Conservation (phyloP, 2,113 vertebrate genomes). For the Hemicordylus capensis region DNA sequence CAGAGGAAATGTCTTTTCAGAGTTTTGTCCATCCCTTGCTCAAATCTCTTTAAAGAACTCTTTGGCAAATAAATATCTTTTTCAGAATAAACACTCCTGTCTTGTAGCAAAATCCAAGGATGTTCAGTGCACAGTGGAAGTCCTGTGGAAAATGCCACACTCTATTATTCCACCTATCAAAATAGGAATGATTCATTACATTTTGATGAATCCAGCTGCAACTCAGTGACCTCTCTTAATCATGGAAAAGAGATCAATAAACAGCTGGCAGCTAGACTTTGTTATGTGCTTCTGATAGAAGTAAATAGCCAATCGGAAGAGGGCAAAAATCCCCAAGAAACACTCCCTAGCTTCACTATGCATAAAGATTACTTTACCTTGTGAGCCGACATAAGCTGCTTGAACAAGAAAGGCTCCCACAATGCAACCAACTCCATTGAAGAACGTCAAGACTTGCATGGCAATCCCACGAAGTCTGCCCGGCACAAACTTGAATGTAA, state of each 20-base stretch:
- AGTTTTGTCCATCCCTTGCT: not conserved
- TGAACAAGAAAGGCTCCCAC: constrained; percentile 85
- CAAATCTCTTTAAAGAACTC: not conserved
- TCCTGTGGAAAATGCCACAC: constrained; percentile 61
- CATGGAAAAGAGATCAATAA: constrained; percentile 77
- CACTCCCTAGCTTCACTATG: not conserved
- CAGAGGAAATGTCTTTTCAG: not conserved
- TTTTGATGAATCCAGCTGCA: constrained; percentile 73
- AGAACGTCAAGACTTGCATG: constrained; percentile 86
- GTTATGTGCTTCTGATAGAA: constrained; percentile 55
- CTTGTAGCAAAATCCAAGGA: not conserved
- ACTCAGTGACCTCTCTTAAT: constrained; percentile 77
- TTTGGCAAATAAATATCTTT: not conserved
- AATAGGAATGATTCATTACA: constrained; percentile 74
- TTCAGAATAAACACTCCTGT: not conserved
- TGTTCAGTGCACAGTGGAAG: constrained; percentile 29
- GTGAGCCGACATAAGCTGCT: constrained; percentile 78
- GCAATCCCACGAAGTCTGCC: constrained; percentile 82
- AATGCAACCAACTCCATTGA: constrained; percentile 89
- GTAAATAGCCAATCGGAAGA: constrained; percentile 56
- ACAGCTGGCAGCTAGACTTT: constrained; percentile 57
- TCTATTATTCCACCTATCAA: constrained; percentile 73
- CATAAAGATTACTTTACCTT: constrained; percentile 77
- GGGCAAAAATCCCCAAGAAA: constrained; percentile 35
- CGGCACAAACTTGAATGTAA: constrained; percentile 84